Evolutionary conservation across 2,113 vertebrate species (phyloP).

Genomic region (Cynoglossus semilaevis): DNA sequence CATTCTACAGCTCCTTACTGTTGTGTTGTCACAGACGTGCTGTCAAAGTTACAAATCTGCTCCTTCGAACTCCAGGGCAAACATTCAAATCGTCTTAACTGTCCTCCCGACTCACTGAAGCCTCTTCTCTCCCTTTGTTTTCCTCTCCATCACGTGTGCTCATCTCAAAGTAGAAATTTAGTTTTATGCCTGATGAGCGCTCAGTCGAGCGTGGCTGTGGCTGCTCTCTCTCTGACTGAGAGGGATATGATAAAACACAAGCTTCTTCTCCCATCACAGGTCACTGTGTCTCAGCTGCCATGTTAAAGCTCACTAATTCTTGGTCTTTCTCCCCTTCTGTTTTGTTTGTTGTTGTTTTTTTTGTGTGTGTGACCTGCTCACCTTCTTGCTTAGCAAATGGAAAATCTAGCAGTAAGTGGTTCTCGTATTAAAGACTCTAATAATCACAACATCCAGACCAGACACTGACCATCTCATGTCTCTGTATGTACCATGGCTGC

Average conservation of each 20-base stretch:
- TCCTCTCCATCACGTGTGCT: constrained; percentile 13
- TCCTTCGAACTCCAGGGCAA: constrained; percentile 5
- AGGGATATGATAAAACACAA: constrained; percentile 21
- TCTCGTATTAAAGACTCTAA: constrained; percentile 87
- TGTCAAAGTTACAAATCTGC: not conserved
- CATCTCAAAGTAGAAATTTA: constrained; percentile 14
- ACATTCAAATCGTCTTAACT: constrained; percentile 15
- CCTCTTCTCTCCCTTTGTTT: constrained; percentile 5
- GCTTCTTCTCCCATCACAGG: constrained; percentile 65
- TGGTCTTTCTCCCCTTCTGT: constrained; percentile 85
- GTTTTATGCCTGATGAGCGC: constrained; percentile 11
- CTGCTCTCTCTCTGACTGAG: not conserved
- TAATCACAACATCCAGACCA: constrained; percentile 65
- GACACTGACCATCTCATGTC: constrained; percentile 56
- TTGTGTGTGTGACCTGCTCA: constrained; percentile 89
- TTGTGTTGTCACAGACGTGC: constrained; percentile 1
- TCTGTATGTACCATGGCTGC: constrained; percentile 19
- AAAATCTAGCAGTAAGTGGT: constrained; percentile 99
- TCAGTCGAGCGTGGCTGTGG: not conserved
- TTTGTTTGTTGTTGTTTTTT: constrained; percentile 53
- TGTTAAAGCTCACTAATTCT: constrained; percentile 92
- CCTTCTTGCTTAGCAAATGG: constrained; percentile 99
- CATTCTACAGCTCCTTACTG: not conserved
- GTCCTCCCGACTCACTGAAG: constrained; percentile 17
- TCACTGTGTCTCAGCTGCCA: constrained; percentile 76